phyloP scores from a whole-genome alignment of 92 coral and sea anemone species.

The Zoanthus gigantus region DNA sequence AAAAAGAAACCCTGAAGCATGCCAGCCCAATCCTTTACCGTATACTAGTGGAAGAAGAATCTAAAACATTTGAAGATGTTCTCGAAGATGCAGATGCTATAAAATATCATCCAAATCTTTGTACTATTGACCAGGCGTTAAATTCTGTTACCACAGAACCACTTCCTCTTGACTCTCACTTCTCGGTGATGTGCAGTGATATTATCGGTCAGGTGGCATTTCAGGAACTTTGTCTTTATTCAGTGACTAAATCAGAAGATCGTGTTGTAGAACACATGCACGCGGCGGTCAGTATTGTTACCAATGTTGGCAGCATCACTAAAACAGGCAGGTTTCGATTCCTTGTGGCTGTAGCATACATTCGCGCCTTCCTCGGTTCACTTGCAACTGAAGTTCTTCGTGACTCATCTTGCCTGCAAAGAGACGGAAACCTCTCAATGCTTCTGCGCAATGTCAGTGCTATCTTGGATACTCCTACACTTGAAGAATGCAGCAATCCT shows the following conservation, averaged over 20 bases:
- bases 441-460: constrained; percentile 67
- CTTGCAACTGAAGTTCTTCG: constrained; percentile 66
- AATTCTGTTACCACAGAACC: neutral
- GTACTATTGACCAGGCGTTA: constrained; percentile 65
- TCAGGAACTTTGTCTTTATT: constrained; percentile 53
- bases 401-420: constrained; percentile 38
- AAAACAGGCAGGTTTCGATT: constrained; percentile 54
- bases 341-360: constrained; percentile 81
- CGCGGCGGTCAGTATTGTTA: constrained; percentile 62
- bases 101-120: constrained; percentile 76
- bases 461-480: constrained; percentile 42
- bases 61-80: constrained; percentile 55
- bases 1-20: constrained; percentile 56
- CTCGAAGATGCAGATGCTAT: constrained; percentile 61
- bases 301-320: constrained; percentile 31
- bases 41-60: constrained; percentile 72
- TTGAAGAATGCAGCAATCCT: constrained; percentile 31
- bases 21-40: constrained; percentile 86
- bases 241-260: constrained; percentile 78
- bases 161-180: constrained; percentile 72
- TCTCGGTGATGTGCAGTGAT: constrained; percentile 92
- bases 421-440: constrained; percentile 66
- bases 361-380: constrained; percentile 75
- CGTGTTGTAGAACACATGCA: constrained; percentile 65
- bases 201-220: constrained; percentile 83